Base-by-base conservation (phyloP, 2,797 vertebrate genomes). In the Adelosebastes latens region DNA sequence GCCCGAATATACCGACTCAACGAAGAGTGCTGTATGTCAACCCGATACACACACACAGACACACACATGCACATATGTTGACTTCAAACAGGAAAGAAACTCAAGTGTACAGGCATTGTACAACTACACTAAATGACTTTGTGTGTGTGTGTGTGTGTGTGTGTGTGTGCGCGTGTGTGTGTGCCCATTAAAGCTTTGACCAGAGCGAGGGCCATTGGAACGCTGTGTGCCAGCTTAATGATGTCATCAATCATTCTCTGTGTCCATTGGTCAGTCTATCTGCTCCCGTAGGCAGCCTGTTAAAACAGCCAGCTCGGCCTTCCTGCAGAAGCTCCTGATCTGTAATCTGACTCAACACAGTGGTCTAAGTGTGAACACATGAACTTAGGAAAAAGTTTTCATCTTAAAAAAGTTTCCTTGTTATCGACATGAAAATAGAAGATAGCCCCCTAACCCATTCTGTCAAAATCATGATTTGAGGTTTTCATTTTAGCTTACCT, bases 161-260 rank as follows among this genome's bases (percentile, higher is more conserved):
- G 49, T 32, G 56, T 66, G 64, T 56, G 67, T 69, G 24, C 22
- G 81, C 77, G 76, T 61, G 59, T 22, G 52, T 31, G 32, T 66
- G 67, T 24, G 58, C 46, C 89, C 77, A 87, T 91, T 91, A 85
- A 74, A 79, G 72, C 85, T 83, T 67, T 59, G 66, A 87, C 75
- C 71, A 85, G 70, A 87, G 77, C 5, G 32, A 76, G 75, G 69
- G 71, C 84, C 87, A 72, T 63, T 79, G 86, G 72, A 90, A 87
- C 64, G 24, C 64, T 72, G 70, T 81, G 77, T 85, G 84, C 85
- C 90, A 83, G 71, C 82, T 77, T 93, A 95, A 95, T 93, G 92
- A 93, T 93, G 89, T 94, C 89, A 94, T 94, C 93, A 90, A 93
- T 95, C 93, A 94, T 88, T 84, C 88, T 65, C 80, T 10, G 42